These are phyloP conservation scores for Cetonia aurata DNA, from an alignment of 2,888 invertebrate genomes.

Conservation along the genomic window DNA sequence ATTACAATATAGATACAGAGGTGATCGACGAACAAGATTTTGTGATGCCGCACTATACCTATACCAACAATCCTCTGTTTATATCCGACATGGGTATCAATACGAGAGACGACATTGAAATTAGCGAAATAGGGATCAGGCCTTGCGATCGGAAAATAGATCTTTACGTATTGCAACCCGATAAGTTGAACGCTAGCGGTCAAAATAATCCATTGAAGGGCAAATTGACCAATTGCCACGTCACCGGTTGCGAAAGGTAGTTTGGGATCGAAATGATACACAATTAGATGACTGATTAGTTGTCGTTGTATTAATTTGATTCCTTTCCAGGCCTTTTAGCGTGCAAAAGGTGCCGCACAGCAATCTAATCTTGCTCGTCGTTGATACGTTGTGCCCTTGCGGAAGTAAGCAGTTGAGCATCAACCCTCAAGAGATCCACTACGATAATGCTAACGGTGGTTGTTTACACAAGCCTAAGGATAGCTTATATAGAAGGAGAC, in stretches of 20 bases:
- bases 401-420: slow-evolving; percentile 89
- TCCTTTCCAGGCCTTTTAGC: slow-evolving; percentile 81
- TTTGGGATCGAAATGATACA: too few species aligned
- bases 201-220: slow-evolving; percentile 89
- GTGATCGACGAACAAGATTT: slow-evolving; percentile 60
- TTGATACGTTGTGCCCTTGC: slow-evolving; percentile 90
- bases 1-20: slow-evolving; percentile 52
- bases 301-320: slow-evolving; percentile 49
- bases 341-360: slow-evolving; percentile 93
- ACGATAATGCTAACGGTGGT: slow-evolving; percentile 68
- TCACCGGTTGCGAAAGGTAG: slow-evolving; percentile 88
- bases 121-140: slow-evolving; percentile 72
- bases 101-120: slow-evolving; percentile 64
- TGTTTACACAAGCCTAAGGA: slow-evolving; percentile 74
- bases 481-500: slow-evolving; percentile 79
- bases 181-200: slow-evolving; percentile 81
- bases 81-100: slow-evolving; percentile 64
- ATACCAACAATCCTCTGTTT: slow-evolving; percentile 65
- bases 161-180: slow-evolving; percentile 86
- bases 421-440: slow-evolving; percentile 78
- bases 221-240: slow-evolving; percentile 89
- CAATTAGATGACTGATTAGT: background rate
- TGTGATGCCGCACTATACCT: slow-evolving; percentile 62
- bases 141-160: slow-evolving; percentile 91
- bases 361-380: slow-evolving; percentile 88